Evolutionary conservation across 1,140 invertebrate species (phyloP).

Genomic region (Charaxes varanes): DNA sequence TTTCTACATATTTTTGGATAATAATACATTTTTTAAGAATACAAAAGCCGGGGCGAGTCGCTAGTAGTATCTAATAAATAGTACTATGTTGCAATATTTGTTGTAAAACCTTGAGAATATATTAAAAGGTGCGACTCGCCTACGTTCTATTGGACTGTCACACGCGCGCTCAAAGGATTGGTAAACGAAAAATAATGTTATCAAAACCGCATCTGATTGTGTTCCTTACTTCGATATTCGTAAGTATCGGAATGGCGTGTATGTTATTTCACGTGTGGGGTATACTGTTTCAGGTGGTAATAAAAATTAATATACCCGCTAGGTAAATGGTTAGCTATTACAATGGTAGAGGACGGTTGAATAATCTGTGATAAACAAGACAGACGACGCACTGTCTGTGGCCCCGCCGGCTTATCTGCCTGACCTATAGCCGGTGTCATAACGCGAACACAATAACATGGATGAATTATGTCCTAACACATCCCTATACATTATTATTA

Average conservation of each 20-base stretch:
- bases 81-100: conserved; percentile 6
- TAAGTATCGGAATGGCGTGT: conserved; percentile 4
- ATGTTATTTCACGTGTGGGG: too few species aligned
- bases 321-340: conserved; percentile 10
- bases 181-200: conserved; percentile 1
- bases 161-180: conserved; percentile 7
- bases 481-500: conserved; percentile 3
- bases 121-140: conserved; percentile 23
- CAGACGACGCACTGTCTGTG: conserved; percentile 40
- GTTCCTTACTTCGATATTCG: conserved; percentile 1
- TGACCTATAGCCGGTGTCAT: conserved; percentile 30
- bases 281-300: too few species aligned
- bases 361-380: conserved; percentile 27
- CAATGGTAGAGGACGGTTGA: conserved; percentile 15
- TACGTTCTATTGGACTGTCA: conserved; percentile 24
- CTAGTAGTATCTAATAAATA: conserved; percentile 6
- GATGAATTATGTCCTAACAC: conserved; percentile 18
- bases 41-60: too few species aligned
- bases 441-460: conserved; percentile 22
- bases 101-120: conserved; percentile 22
- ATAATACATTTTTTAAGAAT: too few species aligned
- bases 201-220: conserved; percentile 1
- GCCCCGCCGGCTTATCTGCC: conserved; percentile 26
- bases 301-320: conserved; percentile 10
- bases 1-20: too few species aligned